These are phyloP conservation scores for Rhabdomys dilectus DNA, from an alignment of 2,113 vertebrate genomes.

Conservation along the genomic window DNA sequence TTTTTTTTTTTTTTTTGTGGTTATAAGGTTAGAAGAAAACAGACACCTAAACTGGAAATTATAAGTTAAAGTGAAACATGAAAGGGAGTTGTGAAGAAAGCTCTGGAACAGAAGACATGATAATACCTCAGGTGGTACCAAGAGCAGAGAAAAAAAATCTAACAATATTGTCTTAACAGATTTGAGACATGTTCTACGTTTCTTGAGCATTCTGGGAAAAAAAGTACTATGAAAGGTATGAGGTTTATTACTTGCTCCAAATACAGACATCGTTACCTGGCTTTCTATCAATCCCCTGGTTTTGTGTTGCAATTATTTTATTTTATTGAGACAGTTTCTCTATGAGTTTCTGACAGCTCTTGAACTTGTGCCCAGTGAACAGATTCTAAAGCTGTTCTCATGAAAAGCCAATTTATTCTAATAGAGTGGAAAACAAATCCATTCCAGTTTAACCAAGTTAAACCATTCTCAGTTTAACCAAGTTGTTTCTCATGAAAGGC, in stretches of 20 bases:
- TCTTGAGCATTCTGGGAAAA: neutral
- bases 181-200: constrained; percentile 23
- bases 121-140: neutral
- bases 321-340: neutral
- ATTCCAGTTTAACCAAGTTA: neutral
- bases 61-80: neutral
- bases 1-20: accelerated
- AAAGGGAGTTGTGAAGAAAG: neutral
- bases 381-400: neutral
- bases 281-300: neutral
- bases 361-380: neutral
- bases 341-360: neutral
- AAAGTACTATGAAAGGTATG: neutral
- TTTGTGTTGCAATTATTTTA: neutral
- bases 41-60: neutral
- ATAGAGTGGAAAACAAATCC: neutral
- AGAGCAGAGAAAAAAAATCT: neutral
- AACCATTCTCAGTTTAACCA: too few relatives aligned
- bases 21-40: neutral
- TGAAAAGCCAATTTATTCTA: neutral
- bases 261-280: neutral
- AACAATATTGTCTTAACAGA: neutral
- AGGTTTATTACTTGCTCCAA: neutral
- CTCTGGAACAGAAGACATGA: neutral
- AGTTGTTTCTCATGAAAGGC: neutral